Percentiles rank a stretch among this genome's conserved stretches.
These are phyloP conservation scores for Philaenus spumarius DNA, from an alignment of 1,140 invertebrate genomes.

Conservation along the genomic window DNA sequence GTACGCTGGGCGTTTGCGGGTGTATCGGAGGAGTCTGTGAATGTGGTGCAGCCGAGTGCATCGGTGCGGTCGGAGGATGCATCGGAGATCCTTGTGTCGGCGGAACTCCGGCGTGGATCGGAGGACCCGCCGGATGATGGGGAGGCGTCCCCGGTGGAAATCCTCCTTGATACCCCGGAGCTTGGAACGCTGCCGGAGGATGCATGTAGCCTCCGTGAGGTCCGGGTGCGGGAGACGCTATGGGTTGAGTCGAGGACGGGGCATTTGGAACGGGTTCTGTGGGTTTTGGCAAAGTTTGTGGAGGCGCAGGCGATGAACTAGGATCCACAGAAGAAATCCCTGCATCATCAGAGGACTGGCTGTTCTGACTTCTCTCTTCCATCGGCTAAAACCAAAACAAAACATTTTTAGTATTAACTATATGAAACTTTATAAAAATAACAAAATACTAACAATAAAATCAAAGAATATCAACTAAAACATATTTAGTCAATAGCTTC, in stretches of 20 bases:
- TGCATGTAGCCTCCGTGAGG: slow-evolving; percentile 15
- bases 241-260: slow-evolving; percentile 13
- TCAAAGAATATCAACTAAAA: no score
- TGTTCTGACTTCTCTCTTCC: slow-evolving; percentile 15
- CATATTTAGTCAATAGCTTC: no score
- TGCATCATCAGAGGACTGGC: slow-evolving; percentile 5
- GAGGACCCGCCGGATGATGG: not conserved
- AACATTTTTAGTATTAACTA: no score
- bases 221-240: slow-evolving; percentile 18
- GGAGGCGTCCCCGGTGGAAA: slow-evolving; percentile 9
- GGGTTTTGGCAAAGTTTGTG: slow-evolving; percentile 25
- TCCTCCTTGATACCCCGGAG: slow-evolving; percentile 6
- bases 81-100: slow-evolving; percentile 16
- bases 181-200: slow-evolving; percentile 8
- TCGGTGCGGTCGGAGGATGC: slow-evolving; percentile 21
- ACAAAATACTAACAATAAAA: no score
- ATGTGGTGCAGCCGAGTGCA: slow-evolving; percentile 24
- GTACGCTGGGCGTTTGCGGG: slow-evolving; percentile 13
- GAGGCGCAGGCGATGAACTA: not conserved
- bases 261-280: slow-evolving; percentile 29
- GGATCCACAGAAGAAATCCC: slow-evolving; percentile 1
- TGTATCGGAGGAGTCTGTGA: slow-evolving; percentile 32
- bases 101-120: slow-evolving; percentile 19
- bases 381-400: slow-evolving; percentile 14
- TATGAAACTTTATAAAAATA: no score